Conservation (phyloP, 2,888 invertebrate species). For the Phengaris alcon region DNA sequence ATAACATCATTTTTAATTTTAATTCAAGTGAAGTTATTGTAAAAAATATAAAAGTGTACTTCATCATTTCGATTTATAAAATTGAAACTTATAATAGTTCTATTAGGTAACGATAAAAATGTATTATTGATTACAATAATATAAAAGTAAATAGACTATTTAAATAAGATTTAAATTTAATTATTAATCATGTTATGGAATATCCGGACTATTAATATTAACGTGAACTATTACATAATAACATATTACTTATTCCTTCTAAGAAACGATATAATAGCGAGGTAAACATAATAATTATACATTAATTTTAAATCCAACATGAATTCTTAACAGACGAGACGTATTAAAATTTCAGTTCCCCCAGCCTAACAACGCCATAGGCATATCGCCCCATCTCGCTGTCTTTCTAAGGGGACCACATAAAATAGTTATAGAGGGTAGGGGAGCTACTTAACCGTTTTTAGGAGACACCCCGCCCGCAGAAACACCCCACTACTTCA, state of each 20-base stretch:
- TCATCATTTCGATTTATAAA: too few species aligned
- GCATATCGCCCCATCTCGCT: slow-evolving; percentile 74
- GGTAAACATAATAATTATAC: slow-evolving; percentile 56
- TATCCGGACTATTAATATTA: not conserved
- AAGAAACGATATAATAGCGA: not conserved
- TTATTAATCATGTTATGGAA: too few species aligned
- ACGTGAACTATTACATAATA: not conserved
- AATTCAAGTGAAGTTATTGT: not conserved
- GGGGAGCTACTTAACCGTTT: slow-evolving; percentile 79
- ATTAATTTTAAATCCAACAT: slow-evolving; percentile 76
- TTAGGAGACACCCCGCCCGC: slow-evolving; percentile 76
- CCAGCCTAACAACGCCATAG: slow-evolving; percentile 60
- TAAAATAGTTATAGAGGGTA: slow-evolving; percentile 78
- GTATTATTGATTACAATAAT: too few species aligned
- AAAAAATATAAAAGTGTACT: too few species aligned
- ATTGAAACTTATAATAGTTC: too few species aligned
- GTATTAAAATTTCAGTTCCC: slow-evolving; percentile 77
- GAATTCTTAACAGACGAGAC: slow-evolving; percentile 76
- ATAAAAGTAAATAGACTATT: too few species aligned
- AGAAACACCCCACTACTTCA: slow-evolving; percentile 68
- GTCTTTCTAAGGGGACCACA: slow-evolving; percentile 79
- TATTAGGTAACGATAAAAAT: too few species aligned
- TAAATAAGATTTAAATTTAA: too few species aligned
- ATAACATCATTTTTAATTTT: not conserved
- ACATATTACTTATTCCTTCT: not conserved